Percentiles rank a stretch among this genome's conserved stretches.
phyloP scores from a whole-genome alignment of 2,113 vertebrate genomes.

The Clarias macrocephalus region DNA sequence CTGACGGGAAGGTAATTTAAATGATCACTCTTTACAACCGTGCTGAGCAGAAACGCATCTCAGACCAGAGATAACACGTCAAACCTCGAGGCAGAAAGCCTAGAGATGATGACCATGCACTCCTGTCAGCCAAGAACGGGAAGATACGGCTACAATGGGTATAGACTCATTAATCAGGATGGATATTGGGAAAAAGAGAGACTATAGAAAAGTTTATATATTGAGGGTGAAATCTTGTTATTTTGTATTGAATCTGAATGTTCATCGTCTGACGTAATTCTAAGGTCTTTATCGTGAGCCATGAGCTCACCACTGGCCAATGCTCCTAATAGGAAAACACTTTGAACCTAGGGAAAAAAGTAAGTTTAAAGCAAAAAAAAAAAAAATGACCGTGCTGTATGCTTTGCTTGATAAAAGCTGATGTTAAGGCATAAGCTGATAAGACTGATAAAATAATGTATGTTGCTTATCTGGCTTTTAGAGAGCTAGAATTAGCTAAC shows the following conservation, averaged over 20 bases:
- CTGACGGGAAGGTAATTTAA: neutral
- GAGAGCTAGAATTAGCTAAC: neutral
- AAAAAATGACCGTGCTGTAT: neutral
- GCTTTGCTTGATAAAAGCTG: neutral
- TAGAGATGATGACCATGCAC: neutral
- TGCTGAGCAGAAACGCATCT: neutral
- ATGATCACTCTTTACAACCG: neutral
- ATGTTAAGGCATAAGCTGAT: neutral
- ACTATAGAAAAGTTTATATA: neutral
- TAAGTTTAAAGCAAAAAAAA: neutral
- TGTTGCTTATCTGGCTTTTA: neutral
- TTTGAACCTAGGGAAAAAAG: neutral
- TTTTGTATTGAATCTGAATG: neutral
- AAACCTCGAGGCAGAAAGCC: neutral
- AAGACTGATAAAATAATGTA: neutral
- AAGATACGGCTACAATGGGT: neutral
- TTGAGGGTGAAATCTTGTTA: neutral
- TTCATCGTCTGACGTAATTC: neutral
- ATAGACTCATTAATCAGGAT: neutral
- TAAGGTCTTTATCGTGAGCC: neutral
- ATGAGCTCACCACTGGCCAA: neutral
- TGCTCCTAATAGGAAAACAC: neutral
- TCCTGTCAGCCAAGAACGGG: neutral
- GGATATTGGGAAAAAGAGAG: neutral
- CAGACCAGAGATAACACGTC: neutral